These are phyloP conservation scores for Camponotus pennsylvanicus DNA, from an alignment of 1,140 invertebrate species.

Conservation along the genomic window DNA sequence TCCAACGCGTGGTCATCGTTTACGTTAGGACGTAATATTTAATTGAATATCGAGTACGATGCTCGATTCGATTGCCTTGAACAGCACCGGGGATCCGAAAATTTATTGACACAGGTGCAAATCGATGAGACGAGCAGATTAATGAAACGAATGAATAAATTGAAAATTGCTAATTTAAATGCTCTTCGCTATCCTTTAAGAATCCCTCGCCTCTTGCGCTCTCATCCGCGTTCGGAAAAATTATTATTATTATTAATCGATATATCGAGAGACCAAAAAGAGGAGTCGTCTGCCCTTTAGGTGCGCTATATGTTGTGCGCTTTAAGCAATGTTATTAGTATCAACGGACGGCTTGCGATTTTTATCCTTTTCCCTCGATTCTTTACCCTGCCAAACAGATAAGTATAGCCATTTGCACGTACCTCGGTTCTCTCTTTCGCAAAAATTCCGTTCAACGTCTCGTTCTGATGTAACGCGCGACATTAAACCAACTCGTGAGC, in stretches of 20 bases:
- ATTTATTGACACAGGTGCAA: conserved; percentile 21
- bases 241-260: background rate
- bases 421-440: conserved; percentile 27
- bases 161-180: conserved; percentile 5
- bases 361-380: background rate
- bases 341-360: background rate
- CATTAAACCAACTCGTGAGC: conserved; percentile 72
- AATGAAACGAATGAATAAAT: background rate
- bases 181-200: background rate
- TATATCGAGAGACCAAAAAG: background rate
- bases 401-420: conserved; percentile 1
- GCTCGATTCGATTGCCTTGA: background rate
- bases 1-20: background rate
- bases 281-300: background rate
- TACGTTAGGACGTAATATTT: background rate
- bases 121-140: background rate
- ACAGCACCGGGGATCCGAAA: background rate
- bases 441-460: conserved; percentile 17
- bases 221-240: background rate
- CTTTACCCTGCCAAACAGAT: background rate
- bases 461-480: conserved; percentile 72
- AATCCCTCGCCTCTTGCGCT: background rate
- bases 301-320: background rate
- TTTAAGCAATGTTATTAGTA: background rate
- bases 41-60: background rate